Evolutionary conservation across 2,888 invertebrate genomes (phyloP), one percentile per base, ranked within the genome.

Genomic region (Azorinus chamasolen): DNA sequence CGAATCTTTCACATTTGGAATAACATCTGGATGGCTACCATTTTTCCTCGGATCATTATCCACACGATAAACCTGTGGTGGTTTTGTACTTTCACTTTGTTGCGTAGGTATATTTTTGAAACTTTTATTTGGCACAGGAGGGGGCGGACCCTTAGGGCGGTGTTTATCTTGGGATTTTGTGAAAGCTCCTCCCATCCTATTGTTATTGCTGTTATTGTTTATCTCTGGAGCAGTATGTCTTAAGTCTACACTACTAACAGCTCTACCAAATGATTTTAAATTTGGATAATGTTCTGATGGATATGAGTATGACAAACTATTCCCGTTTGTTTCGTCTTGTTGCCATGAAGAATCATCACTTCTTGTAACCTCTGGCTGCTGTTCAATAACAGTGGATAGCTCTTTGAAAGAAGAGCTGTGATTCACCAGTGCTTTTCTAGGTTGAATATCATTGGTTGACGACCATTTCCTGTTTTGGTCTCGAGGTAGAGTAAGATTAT

Each of bases 91-190:
- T 32, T 32, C 10, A 32, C 10, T 32, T 32, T 32, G 32, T 32
- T 32, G 32, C 32, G 32, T 62, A 32, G 45, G 59, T 22, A 27
- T 27, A 25, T 59, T 59, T 27, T 46, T 59, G 45, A 20, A 20
- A 18, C 53, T 59, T 59, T 50, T 72, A 39, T 59, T 57, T 39
- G 73, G 73, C 41, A 74, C 70, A 24, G 65, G 45, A 20, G 79
- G 73, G 16, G 79, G 79, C n/a, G 70, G 70, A 18, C 50, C 65
- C 27, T 55, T 53, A 3, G 79, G 62, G 22, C 79, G 32, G 32
- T 4, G 32, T 10, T 32, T 32, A 32, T 32, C 32, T 10, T 32
- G 4, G 32, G 32, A 32, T 39, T 61, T 53, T 54, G 55, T 62
- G n/a, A 62, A 61, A 48, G 54, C 55, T 22, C 69, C 69, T 46